These are phyloP conservation scores for Pygoscelis antarcticus DNA, from an alignment of 2,113 vertebrate genomes.

Conservation along the genomic window DNA sequence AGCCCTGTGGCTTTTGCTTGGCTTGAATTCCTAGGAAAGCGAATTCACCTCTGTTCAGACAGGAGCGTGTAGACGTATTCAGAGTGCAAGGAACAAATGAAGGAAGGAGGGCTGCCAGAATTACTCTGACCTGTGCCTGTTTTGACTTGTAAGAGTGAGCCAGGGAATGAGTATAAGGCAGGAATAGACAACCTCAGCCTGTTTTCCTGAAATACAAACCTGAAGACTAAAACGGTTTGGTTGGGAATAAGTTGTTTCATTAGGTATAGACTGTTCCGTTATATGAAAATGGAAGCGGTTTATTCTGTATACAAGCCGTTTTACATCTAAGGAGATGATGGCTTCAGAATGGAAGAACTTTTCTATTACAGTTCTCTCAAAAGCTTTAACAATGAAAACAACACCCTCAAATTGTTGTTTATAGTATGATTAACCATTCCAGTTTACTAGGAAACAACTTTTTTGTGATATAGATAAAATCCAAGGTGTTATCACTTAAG, in stretches of 20 bases:
- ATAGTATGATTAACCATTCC: not conserved
- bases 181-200: not conserved
- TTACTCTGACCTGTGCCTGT: not conserved
- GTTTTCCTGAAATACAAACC: not conserved
- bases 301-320: not conserved
- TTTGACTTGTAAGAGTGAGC: not conserved
- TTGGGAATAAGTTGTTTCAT: not conserved
- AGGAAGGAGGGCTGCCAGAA: not conserved
- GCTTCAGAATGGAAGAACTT: not conserved
- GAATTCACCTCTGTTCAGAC: not conserved
- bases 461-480: not conserved
- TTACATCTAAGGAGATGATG: not conserved
- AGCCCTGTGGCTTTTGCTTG: not conserved
- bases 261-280: not conserved
- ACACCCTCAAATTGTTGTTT: not conserved
- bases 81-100: not conserved
- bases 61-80: fast-evolving
- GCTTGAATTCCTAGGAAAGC: not conserved
- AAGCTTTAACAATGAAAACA: not conserved
- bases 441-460: not conserved
- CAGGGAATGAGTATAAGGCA: not conserved
- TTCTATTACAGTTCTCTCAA: not conserved
- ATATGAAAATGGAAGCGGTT: not conserved
- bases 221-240: not conserved
- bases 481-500: not conserved